A percentile compares a stretch with the other conserved stretches of the same genome.
These are phyloP conservation scores for Hepsetus odoe DNA, from an alignment of 2,113 vertebrate genomes.

Conservation along the genomic window DNA sequence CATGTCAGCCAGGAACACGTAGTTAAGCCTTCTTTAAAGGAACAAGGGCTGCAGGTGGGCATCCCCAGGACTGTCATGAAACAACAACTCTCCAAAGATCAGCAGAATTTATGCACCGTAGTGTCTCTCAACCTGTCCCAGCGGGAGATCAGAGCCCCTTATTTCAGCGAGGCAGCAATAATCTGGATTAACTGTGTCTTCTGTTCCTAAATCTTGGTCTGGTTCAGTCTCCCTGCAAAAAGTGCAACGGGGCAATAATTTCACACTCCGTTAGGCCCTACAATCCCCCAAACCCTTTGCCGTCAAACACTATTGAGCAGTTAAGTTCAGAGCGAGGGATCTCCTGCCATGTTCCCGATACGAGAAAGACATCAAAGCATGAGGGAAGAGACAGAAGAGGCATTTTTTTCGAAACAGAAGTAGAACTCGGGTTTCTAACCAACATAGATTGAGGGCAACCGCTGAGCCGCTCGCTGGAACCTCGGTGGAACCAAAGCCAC, in stretches of 20 bases:
- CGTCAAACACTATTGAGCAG: constrained; percentile 44
- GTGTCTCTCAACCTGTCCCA: background rate
- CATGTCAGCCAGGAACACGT: no score
- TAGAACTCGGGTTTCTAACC: no score
- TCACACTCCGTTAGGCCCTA: constrained; percentile 23
- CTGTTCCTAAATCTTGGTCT: constrained; percentile 1
- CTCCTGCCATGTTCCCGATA: constrained; percentile 24
- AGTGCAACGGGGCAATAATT: constrained; percentile 29
- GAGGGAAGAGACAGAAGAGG: background rate
- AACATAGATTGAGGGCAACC: constrained; percentile 6
- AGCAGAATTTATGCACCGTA: background rate
- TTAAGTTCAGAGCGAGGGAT: constrained; percentile 41
- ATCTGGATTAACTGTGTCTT: background rate
- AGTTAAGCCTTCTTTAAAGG: no score
- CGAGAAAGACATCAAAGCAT: constrained; percentile 42
- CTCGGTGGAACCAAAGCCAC: background rate
- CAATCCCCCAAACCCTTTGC: constrained; percentile 3
- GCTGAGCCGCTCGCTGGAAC: background rate
- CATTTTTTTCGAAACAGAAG: no score
- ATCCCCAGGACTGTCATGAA: background rate
- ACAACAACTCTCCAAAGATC: background rate
- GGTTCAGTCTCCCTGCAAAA: constrained; percentile 25
- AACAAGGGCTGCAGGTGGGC: background rate
- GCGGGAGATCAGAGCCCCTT: background rate
- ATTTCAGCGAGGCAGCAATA: background rate